Evolutionary conservation across 1,140 invertebrate genomes (phyloP), one percentile per base, ranked within the genome.

Genomic region (Polypedilum pembai): DNA sequence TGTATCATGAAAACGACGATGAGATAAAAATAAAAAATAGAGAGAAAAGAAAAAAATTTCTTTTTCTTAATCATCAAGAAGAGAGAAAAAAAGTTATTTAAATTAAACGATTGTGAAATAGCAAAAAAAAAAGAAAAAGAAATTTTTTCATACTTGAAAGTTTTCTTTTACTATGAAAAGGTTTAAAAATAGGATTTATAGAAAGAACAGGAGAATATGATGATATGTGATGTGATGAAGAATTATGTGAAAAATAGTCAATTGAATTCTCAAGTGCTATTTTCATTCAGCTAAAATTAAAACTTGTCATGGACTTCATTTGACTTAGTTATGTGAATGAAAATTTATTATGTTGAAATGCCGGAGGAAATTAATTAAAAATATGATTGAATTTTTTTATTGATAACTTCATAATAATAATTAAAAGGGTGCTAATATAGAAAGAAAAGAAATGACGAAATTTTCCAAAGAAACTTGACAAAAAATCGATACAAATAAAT

Each of bases 21-120:
- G 24, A 69, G 65, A 69, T 69, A 69, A 69, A 69, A 69, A 69
- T 69, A 69, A 69, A 45, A 45, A 45, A 45, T 12, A 56, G n/a
- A 56, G 15, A n/a, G 45, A 33, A 56, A 15, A 17, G 45, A 56
- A 15, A 56, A 15, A 21, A 66, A 20, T 69, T 69, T 69, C 65
- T 69, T 33, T 33, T 33, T 69, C 65, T 69, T 69, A 69, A 69
- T 69, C 65, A 69, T 69, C 65, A 69, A 18, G 65, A 69, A 20
- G 10, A 69, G 8, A 8, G n/a, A 20, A 20, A 69, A 69, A 69
- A 69, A 69, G n/a, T 56, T 69, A 69, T 69, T 69, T 69, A 69
- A 69, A 69, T 69, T 56, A 56, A 69, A 21, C 20, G 65, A 5
- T 69, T 69, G 65, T 69, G 65, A 69, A 69, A 69, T 69, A n/a